Evolutionary conservation across 2,888 invertebrate genomes (phyloP).

Genomic region (Epiblema foenella): DNA sequence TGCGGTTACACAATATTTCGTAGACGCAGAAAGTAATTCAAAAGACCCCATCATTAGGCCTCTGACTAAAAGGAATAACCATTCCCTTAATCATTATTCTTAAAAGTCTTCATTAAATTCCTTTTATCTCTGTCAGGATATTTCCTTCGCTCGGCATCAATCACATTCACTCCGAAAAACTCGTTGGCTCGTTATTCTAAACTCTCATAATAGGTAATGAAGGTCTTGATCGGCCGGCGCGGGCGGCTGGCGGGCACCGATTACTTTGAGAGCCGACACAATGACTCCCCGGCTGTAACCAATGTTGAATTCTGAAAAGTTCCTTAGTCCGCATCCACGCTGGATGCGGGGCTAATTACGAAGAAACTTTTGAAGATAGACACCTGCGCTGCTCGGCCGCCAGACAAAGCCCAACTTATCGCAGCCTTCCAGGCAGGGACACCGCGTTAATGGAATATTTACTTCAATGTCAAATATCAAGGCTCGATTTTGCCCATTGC

Average conservation of each 20-base stretch:
- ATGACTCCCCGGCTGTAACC: slow-evolving; percentile 79
- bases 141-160: slow-evolving; percentile 83
- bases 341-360: slow-evolving; percentile 83
- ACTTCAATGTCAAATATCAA: slow-evolving; percentile 59
- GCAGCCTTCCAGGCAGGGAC: slow-evolving; percentile 73
- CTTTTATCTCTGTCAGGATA: slow-evolving; percentile 84
- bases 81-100: slow-evolving; percentile 84
- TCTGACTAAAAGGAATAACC: slow-evolving; percentile 82
- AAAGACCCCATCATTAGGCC: slow-evolving; percentile 80
- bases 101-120: slow-evolving; percentile 85
- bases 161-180: slow-evolving; percentile 84
- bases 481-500: slow-evolving; percentile 56
- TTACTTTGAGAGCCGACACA: slow-evolving; percentile 81
- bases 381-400: slow-evolving; percentile 80
- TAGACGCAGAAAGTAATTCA: slow-evolving; percentile 78
- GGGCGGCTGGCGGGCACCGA: slow-evolving; percentile 78
- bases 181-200: slow-evolving; percentile 84
- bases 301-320: slow-evolving; percentile 81
- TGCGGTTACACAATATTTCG: slow-evolving; percentile 70
- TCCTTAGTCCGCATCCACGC: slow-evolving; percentile 77
- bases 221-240: slow-evolving; percentile 71
- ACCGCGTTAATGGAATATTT: slow-evolving; percentile 58
- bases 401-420: slow-evolving; percentile 83
- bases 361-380: slow-evolving; percentile 83
- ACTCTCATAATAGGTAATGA: slow-evolving; percentile 85